Conservation (phyloP, 2,113 vertebrate species). For the Oryzias javanicus region DNA sequence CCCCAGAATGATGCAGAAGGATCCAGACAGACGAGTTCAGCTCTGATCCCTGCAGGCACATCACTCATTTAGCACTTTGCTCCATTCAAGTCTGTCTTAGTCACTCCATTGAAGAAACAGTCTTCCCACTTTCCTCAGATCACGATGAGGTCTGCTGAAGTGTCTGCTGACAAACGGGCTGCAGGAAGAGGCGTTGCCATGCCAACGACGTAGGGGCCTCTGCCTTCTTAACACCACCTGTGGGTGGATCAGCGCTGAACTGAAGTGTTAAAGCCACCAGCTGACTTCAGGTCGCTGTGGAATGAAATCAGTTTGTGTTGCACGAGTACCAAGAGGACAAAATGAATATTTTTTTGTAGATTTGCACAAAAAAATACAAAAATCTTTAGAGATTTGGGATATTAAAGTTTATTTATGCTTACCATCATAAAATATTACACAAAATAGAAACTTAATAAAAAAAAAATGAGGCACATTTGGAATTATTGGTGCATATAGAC, state of each 20-base stretch:
- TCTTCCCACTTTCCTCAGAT: conserved; percentile 18
- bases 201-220: conserved; percentile 34
- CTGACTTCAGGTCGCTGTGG: conserved; percentile 3
- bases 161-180: conserved; percentile 14
- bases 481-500: conserved; percentile 24
- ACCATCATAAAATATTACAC: conserved; percentile 50
- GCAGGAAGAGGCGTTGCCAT: conserved; percentile 34
- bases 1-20: no score
- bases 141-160: conserved; percentile 21
- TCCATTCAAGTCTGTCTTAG: no score
- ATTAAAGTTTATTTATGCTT: conserved; percentile 34
- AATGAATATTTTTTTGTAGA: neutral
- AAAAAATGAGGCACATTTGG: conserved; percentile 75
- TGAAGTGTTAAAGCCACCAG: neutral
- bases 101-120: conserved; percentile 1
- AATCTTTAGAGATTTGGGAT: conserved; percentile 40
- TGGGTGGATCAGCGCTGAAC: conserved; percentile 35
- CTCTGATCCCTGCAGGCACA: neutral
- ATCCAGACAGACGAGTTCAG: no score
- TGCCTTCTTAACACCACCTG: conserved; percentile 12
- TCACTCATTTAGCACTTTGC: neutral
- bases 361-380: conserved; percentile 38
- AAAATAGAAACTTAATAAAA: conserved; percentile 65
- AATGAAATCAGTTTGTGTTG: neutral
- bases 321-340: no score